phyloP scores from a whole-genome alignment of 2,888 invertebrate genomes.

The Thera obeliscata region DNA sequence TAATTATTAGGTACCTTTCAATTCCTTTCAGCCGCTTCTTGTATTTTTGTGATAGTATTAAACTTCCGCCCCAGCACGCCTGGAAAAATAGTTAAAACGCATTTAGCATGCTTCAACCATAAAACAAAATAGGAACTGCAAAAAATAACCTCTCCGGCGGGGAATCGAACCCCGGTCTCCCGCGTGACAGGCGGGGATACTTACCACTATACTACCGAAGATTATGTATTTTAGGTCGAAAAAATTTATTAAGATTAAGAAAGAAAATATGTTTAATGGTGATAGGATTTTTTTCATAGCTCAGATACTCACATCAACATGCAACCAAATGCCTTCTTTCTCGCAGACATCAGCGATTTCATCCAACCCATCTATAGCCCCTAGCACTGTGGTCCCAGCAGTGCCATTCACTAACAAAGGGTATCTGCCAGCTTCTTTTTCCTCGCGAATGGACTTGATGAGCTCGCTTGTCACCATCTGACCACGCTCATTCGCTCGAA shows the following conservation, averaged over 20 bases:
- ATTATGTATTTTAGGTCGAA: slow-evolving; percentile 26
- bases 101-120: background rate
- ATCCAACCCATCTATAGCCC: slow-evolving; percentile 91
- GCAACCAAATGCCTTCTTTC: slow-evolving; percentile 90
- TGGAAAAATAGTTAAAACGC: slow-evolving; percentile 53
- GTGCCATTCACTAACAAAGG: slow-evolving; percentile 91
- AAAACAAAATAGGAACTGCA: background rate
- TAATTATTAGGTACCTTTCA: slow-evolving; percentile 80
- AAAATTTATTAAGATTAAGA: background rate
- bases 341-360: slow-evolving; percentile 88
- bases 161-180: slow-evolving; percentile 86
- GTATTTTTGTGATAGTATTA: slow-evolving; percentile 87
- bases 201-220: slow-evolving; percentile 85
- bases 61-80: slow-evolving; percentile 92
- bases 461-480: slow-evolving; percentile 87
- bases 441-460: slow-evolving; percentile 81
- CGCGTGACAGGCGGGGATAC: slow-evolving; percentile 86
- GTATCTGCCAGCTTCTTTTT: slow-evolving; percentile 72
- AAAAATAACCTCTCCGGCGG: slow-evolving; percentile 74
- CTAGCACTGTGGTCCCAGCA: slow-evolving; percentile 92
- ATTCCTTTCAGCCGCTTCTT: slow-evolving; percentile 86
- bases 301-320: slow-evolving; percentile 88
- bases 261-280: background rate
- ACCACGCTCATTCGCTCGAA: slow-evolving; percentile 88
- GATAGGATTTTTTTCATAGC: no score